Evolutionary conservation across 2,888 invertebrate genomes (phyloP), one percentile per base, ranked within the genome.

Genomic region (Nymphalis urticae): DNA sequence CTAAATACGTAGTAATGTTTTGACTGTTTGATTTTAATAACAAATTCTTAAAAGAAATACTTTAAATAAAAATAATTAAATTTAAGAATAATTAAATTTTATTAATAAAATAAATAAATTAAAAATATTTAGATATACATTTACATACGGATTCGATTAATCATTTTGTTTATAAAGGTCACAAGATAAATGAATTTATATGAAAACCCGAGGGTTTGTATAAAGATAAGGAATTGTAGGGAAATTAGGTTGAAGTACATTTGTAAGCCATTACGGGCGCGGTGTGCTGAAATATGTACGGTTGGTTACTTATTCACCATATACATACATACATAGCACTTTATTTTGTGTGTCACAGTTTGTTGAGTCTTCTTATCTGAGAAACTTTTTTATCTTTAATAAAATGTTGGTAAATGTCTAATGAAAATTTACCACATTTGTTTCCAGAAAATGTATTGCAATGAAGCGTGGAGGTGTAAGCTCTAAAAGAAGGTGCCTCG

Each of bases 281-380:
- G 65, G 61, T 64, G 63, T 58, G 71, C 73, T 61, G 70, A 76
- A 76, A 80, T 80, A 75, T 74, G 71, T 59, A 71, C 71, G 75
- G 71, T 77, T 76, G 74, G 77, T 76, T 71, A 74, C 74, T 72
- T 71, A 73, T 75, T 66, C 72, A 71, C 68, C 69, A 6, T 32
- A 32, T 32, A 32, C 6, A 42, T 42, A 42, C 74, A 75, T 80
- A 82, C 80, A 83, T 77, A 24, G 24, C 76, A 75, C 75, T 73
- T 75, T 32, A 32, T 6, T 32, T 32, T 71, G 78, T 81, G 81
- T 80, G 68, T 64, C 16, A 21, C 53, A 53, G 24, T 16, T 16
- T 4, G 16, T 53, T 24, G 16, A 24, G 24, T 53, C 27, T 16
- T 19, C 7, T 53, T 3, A 21, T 51, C 21, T 24, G 24, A 24